Base-by-base conservation (phyloP, 37 sponge, comb jelly and placozoan species). In the Diacarnus erythraeanus region DNA sequence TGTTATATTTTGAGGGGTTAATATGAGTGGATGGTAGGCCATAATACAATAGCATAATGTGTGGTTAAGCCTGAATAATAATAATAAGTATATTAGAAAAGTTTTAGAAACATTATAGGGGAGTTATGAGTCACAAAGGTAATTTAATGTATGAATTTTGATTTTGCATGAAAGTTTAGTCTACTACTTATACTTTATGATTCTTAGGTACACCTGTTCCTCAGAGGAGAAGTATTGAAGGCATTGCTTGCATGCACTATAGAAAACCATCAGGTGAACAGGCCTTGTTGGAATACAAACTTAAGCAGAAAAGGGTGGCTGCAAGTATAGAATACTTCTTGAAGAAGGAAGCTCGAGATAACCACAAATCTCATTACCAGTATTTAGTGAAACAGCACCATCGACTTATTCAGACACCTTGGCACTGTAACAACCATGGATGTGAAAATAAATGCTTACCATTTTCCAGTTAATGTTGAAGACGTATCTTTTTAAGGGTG, bases 171-270 rank as follows among this genome's bases (percentile, higher is more conserved):
- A n/a, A n/a, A n/a, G n/a, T n/a, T n/a, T n/a, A n/a, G n/a, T n/a
- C n/a, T n/a, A n/a, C n/a, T n/a, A n/a, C n/a, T n/a, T n/a, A n/a
- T n/a, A n/a, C n/a, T n/a, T n/a, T n/a, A n/a, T n/a, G n/a, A n/a
- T n/a, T n/a, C n/a, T 20, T 73, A 88, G 58, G 23, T 56, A 20
- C 26, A 56, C 37, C 34, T 10, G 72, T 77, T 17, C 77, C 78
- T 26, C 77, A 29, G 25, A 82, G 83, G 18, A 77, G 72, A 18
- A 47, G 51, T 15, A 54, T 64, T 27, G 60, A 76, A 30, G 83
- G 77, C 47, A 43, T 70, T 36, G 91, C 91, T 2, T 81, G 80
- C 27, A 26, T 78, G 6, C 27, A 74, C 61, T 90, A 86, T 44
- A 23, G 79, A 1, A 76, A 71, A 64, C n/a, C 47, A 15, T 80